Evolutionary conservation across 2,797 vertebrate species (phyloP).

Genomic region (Mormyrops boulengeri): DNA sequence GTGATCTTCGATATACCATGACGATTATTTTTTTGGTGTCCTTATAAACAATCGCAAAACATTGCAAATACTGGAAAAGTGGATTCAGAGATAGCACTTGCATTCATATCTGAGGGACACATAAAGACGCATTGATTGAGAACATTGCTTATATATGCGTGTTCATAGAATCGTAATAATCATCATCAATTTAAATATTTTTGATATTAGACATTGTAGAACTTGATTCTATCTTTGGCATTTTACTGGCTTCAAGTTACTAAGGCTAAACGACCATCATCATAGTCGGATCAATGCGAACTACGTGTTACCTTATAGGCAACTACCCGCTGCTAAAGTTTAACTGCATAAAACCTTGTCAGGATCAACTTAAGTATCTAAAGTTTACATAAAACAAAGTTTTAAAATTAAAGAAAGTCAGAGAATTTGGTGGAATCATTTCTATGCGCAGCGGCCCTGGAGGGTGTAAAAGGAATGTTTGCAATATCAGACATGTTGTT

Average conservation of each 20-base stretch:
- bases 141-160: background rate
- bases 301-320: background rate
- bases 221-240: background rate
- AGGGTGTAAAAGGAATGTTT: background rate
- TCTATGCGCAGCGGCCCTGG: background rate
- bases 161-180: background rate
- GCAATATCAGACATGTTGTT: background rate
- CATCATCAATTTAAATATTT: background rate
- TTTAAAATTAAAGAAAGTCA: background rate
- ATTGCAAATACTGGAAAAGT: background rate
- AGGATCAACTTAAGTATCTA: background rate
- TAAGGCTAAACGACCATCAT: background rate
- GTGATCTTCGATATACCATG: background rate
- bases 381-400: background rate
- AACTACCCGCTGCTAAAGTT: background rate
- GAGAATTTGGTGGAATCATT: background rate
- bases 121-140: background rate
- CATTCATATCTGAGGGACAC: background rate
- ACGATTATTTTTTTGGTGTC: background rate
- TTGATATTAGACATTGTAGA: background rate
- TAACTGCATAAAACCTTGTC: background rate
- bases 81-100: background rate
- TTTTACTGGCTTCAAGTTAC: background rate
- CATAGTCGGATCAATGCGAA: background rate
- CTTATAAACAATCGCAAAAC: background rate